Evolutionary conservation across 2,113 vertebrate genomes (phyloP).

Genomic region (Nyctereutes procyonoides): DNA sequence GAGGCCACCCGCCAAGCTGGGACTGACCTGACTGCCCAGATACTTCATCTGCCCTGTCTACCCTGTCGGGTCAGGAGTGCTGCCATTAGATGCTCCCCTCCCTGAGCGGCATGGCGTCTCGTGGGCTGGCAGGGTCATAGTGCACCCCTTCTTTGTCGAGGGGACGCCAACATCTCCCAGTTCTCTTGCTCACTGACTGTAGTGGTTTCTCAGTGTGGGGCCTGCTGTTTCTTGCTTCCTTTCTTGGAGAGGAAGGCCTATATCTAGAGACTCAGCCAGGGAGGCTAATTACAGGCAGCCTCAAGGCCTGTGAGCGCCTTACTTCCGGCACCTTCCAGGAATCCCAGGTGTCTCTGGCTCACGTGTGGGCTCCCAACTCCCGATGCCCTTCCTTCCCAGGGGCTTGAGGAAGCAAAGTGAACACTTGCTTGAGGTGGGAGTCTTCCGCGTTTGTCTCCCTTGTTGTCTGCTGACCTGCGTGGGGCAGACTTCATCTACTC

Average conservation of each 20-base stretch:
- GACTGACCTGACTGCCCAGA: background rate
- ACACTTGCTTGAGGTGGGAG: background rate
- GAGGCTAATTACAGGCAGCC: background rate
- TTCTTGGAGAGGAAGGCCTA: background rate
- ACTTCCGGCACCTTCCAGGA: background rate
- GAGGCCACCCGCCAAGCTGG: background rate
- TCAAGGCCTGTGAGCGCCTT: background rate
- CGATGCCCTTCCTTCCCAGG: background rate
- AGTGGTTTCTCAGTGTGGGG: background rate
- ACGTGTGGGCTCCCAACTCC: background rate
- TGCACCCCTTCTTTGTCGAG: background rate
- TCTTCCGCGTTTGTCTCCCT: background rate
- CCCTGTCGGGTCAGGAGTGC: background rate
- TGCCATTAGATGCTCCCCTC: background rate
- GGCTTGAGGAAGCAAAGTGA: background rate
- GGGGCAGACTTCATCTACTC: background rate
- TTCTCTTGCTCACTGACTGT: background rate
- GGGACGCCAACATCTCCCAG: rapidly evolving
- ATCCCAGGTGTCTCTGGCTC: background rate
- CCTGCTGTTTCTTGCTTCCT: background rate
- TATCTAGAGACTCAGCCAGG: background rate
- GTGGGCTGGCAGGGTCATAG: no score
- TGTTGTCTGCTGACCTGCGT: background rate
- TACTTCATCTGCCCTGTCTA: background rate
- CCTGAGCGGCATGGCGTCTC: background rate